These are phyloP conservation scores for Coregonus ussuriensis DNA, from an alignment of 2,797 vertebrate genomes.

Conservation along the genomic window DNA sequence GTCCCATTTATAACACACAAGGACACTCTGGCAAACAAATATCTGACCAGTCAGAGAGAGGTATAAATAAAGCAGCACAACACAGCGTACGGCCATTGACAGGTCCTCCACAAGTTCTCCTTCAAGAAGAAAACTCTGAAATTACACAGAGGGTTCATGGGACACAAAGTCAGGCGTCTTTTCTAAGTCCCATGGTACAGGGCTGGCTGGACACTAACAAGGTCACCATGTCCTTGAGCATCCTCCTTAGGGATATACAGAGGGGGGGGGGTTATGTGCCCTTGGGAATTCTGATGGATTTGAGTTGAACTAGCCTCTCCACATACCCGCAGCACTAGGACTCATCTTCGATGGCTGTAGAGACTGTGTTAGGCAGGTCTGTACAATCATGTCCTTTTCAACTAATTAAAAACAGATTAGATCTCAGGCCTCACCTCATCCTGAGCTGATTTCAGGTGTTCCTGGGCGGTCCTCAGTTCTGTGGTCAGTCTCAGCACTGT, in stretches of 20 bases:
- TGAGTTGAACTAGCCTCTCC: not conserved
- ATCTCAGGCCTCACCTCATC: slow-evolving; percentile 55
- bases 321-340: not conserved
- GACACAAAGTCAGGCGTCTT: slow-evolving; percentile 12
- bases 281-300: not conserved
- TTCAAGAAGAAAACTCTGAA: slow-evolving; percentile 16
- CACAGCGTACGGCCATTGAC: slow-evolving; percentile 49
- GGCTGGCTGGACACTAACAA: not conserved
- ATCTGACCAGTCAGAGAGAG: slow-evolving; percentile 67
- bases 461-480: slow-evolving; percentile 57
- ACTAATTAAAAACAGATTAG: not conserved
- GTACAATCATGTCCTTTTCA: too few species aligned
- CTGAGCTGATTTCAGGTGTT: slow-evolving; percentile 43
- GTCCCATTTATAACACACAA: slow-evolving; percentile 73
- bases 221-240: not conserved
- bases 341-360: not conserved
- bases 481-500: slow-evolving; percentile 59
- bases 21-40: slow-evolving; percentile 69
- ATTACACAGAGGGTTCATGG: slow-evolving; percentile 21
- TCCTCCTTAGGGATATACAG: not conserved
- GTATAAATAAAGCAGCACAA: slow-evolving; percentile 59
- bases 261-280: not conserved
- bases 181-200: not conserved
- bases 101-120: slow-evolving; percentile 51
- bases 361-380: not conserved